Evolutionary conservation across 1,140 invertebrate genomes (phyloP).

Genomic region (Mactra quadrangularis): DNA sequence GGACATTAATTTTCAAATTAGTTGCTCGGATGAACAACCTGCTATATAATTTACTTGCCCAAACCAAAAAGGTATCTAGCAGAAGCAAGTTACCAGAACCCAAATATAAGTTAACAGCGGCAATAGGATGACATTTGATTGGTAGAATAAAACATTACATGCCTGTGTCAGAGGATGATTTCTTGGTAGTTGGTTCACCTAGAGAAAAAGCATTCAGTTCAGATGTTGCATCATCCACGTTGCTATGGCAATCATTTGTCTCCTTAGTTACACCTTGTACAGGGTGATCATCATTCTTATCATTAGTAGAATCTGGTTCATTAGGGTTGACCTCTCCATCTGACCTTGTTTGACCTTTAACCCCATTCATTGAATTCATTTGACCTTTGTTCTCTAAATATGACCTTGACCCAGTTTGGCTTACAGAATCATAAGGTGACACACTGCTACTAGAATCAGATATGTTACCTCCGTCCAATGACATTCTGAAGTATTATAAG

Average conservation of each 20-base stretch:
- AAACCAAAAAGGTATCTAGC: too few species aligned
- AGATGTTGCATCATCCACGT: slow-evolving; percentile 6
- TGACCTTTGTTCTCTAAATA: slow-evolving; percentile 10
- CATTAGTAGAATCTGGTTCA: not conserved
- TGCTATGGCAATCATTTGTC: not conserved
- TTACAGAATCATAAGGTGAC: slow-evolving; percentile 8
- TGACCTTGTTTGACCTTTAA: slow-evolving; percentile 2
- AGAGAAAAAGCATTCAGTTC: slow-evolving; percentile 24
- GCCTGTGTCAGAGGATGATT: slow-evolving; percentile 14
- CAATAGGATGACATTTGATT: too few species aligned
- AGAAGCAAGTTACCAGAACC: too few species aligned
- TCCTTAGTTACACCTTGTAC: not conserved
- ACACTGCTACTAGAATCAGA: slow-evolving; percentile 15
- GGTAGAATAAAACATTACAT: too few species aligned
- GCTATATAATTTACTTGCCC: too few species aligned
- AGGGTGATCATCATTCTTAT: not conserved
- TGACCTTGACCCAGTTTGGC: slow-evolving; percentile 12
- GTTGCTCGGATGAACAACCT: too few species aligned
- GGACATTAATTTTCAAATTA: too few species aligned
- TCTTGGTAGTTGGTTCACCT: slow-evolving; percentile 15
- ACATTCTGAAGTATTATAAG: slow-evolving; percentile 38
- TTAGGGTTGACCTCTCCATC: not conserved
- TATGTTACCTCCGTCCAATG: slow-evolving; percentile 1
- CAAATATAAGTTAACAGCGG: too few species aligned
- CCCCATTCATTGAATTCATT: not conserved